Percentiles rank a stretch among this genome's conserved stretches.
Evolutionary conservation across 37 sponge, comb jelly and placozoan genomes (phyloP).

Genomic region (Chondrilla cf. caribensis): DNA sequence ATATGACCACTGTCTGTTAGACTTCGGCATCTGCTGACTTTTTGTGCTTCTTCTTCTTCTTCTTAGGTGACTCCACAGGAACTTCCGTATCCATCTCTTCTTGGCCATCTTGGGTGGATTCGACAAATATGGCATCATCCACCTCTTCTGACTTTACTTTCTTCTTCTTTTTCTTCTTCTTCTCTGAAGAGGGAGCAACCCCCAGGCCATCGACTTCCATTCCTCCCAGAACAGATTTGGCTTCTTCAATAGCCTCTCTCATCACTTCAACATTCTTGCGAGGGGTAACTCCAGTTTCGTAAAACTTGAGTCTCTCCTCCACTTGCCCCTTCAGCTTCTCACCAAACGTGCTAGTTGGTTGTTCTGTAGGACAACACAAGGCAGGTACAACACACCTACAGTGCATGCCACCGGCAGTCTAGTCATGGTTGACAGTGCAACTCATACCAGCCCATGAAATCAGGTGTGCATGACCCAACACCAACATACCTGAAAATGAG

Average conservation of each 20-base stretch:
- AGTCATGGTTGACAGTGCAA: not conserved
- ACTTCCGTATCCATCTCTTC: constrained; percentile 5
- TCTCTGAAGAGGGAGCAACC: constrained; percentile 10
- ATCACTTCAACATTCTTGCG: constrained; percentile 94
- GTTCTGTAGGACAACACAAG: constrained; percentile 46
- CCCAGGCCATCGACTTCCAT: not conserved
- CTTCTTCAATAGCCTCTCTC: constrained; percentile 82
- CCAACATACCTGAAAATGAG: constrained; percentile 82
- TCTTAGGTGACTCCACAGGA: not conserved
- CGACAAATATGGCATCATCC: not conserved
- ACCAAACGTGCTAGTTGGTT: constrained; percentile 81
- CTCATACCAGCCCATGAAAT: not conserved
- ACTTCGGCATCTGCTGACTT: not conserved
- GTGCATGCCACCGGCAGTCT: too few relatives aligned
- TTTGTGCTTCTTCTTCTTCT: constrained; percentile 41
- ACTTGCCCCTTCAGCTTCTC: constrained; percentile 93
- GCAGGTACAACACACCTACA: not conserved
- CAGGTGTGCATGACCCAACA: not conserved
- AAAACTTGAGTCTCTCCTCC: constrained; percentile 93
- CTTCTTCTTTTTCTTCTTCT: constrained; percentile 43
- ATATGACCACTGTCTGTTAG: too few relatives aligned
- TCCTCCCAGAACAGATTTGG: constrained; percentile 12
- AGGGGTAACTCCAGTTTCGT: constrained; percentile 89
- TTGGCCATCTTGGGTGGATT: not conserved
- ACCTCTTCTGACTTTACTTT: constrained; percentile 26